phyloP scores from a whole-genome alignment of 2,888 invertebrate genomes.

The Ochlodes sylvanus region DNA sequence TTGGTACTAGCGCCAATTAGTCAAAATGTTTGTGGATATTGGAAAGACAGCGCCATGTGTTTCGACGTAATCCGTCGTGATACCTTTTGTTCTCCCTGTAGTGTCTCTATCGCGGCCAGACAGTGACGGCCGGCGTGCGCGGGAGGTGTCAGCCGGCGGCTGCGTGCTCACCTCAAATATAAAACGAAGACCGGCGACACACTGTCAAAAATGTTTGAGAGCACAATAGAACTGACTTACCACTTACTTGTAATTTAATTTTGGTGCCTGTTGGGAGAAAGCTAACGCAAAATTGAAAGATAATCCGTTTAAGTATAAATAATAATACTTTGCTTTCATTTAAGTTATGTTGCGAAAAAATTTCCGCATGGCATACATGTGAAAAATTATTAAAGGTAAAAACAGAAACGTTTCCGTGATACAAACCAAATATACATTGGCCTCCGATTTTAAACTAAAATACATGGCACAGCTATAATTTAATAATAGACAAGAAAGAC shows the following conservation, averaged over 20 bases:
- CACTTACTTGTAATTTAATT: not conserved
- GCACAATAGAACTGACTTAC: slow-evolving; percentile 16
- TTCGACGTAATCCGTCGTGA: slow-evolving; percentile 2
- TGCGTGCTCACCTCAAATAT: slow-evolving; percentile 71
- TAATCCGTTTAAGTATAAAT: not conserved
- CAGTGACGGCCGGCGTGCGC: slow-evolving; percentile 47
- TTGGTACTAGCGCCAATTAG: not conserved
- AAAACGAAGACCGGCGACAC: slow-evolving; percentile 53
- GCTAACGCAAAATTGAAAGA: not conserved
- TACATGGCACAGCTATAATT: slow-evolving; percentile 36
- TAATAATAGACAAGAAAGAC: slow-evolving; percentile 40
- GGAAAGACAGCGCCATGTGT: slow-evolving; percentile 29
- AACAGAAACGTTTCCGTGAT: slow-evolving; percentile 35
- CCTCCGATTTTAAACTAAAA: slow-evolving; percentile 35
- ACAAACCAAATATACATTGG: slow-evolving; percentile 33
- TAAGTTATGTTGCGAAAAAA: too few species aligned
- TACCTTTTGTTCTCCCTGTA: slow-evolving; percentile 29
- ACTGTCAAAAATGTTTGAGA: slow-evolving; percentile 50
- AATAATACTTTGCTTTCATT: not conserved
- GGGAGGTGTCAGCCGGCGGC: slow-evolving; percentile 55
- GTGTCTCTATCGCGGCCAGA: slow-evolving; percentile 28
- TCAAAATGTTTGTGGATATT: slow-evolving; percentile 12
- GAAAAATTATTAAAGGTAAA: slow-evolving; percentile 32
- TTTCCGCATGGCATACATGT: too few species aligned
- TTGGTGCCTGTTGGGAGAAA: not conserved